A percentile compares a stretch with the other conserved stretches of the same genome.
These are phyloP conservation scores for Metallyticus violacea DNA, from an alignment of 2,888 invertebrate genomes.

Conservation along the genomic window DNA sequence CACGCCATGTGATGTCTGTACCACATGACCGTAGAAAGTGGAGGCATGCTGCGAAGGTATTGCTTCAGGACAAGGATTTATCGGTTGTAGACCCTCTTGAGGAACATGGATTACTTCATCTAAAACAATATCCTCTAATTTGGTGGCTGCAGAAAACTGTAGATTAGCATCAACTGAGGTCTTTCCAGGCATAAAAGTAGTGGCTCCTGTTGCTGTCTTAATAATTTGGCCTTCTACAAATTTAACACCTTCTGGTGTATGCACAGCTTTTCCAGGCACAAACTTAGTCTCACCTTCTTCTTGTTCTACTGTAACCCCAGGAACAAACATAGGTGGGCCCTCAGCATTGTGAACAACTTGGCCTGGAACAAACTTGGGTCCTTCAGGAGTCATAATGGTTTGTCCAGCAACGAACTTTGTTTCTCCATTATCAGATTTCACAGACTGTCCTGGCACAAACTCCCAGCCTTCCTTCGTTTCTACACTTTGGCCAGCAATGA, in stretches of 20 bases:
- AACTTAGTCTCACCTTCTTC: constrained; percentile 51
- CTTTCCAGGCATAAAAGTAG: constrained; percentile 60
- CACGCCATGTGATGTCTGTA: constrained; percentile 62
- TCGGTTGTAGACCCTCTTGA: constrained; percentile 52
- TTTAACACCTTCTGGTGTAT: constrained; percentile 60
- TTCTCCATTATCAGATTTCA: constrained; percentile 55
- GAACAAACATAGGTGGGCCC: constrained; percentile 55
- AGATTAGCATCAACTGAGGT: constrained; percentile 48
- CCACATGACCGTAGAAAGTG: constrained; percentile 63
- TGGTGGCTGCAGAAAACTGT: constrained; percentile 58
- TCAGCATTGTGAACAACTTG: constrained; percentile 55
- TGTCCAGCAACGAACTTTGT: constrained; percentile 63
- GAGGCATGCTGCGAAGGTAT: constrained; percentile 48
- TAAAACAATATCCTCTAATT: constrained; percentile 56
- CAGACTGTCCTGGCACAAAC: constrained; percentile 63
- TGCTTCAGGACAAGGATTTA: constrained; percentile 54
- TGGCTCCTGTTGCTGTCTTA: constrained; percentile 56
- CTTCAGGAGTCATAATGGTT: constrained; percentile 60
- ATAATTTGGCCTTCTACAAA: constrained; percentile 66
- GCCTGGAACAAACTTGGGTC: constrained; percentile 63
- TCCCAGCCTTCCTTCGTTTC: constrained; percentile 55
- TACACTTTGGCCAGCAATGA: constrained; percentile 63
- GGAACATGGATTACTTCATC: constrained; percentile 50
- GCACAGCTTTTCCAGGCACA: constrained; percentile 60
- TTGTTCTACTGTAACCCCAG: constrained; percentile 55